These are phyloP conservation scores for Syngnathus acus DNA, from an alignment of 2,797 vertebrate genomes.

Conservation along the genomic window DNA sequence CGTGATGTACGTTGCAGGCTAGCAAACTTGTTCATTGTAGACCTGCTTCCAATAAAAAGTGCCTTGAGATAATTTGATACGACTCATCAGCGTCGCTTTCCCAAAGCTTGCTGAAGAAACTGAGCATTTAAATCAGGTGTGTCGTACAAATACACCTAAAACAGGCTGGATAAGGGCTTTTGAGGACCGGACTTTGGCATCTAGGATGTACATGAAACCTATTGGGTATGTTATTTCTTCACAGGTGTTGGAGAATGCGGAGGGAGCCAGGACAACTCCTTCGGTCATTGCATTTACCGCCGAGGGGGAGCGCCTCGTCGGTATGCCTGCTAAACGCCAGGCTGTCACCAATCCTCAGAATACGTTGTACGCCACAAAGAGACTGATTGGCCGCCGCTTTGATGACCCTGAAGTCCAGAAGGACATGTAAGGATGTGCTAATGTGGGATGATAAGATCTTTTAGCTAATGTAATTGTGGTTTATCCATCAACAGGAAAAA, in stretches of 20 bases:
- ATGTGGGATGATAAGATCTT: background rate
- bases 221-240: background rate
- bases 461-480: background rate
- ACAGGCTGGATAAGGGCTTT: too few relatives aligned
- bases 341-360: conserved; percentile 94
- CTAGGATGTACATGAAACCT: background rate
- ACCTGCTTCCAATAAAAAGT: background rate
- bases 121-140: too few relatives aligned
- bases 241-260: conserved; percentile 92
- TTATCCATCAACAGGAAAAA: conserved; percentile 78
- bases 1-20: background rate
- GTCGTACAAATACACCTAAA: too few relatives aligned
- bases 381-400: conserved; percentile 89
- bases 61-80: background rate
- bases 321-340: conserved; percentile 96
- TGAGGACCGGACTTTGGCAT: too few relatives aligned
- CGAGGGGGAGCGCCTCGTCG: conserved; percentile 88
- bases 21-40: background rate
- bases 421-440: conserved; percentile 78
- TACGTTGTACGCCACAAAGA: conserved; percentile 95
- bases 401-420: conserved; percentile 94
- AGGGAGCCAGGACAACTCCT: conserved; percentile 95
- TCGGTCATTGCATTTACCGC: conserved; percentile 89
- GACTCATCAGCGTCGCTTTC: too few relatives aligned
- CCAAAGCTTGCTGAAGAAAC: too few relatives aligned